Evolutionary conservation across 2,888 invertebrate genomes (phyloP), one percentile per base, ranked within the genome.

Genomic region (Epinotia ramella): DNA sequence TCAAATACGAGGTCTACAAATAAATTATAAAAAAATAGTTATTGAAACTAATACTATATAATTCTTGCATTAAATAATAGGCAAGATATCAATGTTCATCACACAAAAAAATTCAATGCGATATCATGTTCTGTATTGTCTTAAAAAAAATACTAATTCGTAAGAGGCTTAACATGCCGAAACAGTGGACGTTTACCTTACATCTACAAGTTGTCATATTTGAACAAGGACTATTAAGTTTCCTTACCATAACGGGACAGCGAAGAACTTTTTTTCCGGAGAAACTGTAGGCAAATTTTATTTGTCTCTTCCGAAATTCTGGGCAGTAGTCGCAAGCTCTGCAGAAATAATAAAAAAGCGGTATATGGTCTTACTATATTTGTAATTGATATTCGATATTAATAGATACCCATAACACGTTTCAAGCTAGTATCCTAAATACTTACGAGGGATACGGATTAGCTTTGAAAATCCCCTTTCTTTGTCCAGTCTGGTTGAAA

Each of bases 291-390:
- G 89, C 84, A 72, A 93, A 95, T 79, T 90, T 91, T 84, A 94
- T 89, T 78, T 91, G 81, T 44, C 86, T 84, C 79, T 90, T 92
- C 76, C 88, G 89, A 73, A 84, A 89, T 57, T 84, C 83, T 7
- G 94, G 92, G 44, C 83, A 86, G 79, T 95, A 95, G 73, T 92
- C 92, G 76, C 95, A 93, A 1, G 94, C 82, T 65, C 95, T 95
- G 80, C 71, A 84, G 83, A 78, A 64, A 71, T 65, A 49, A 13
- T 49, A 13, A 49, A 13, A 49, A 13, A 16, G 9, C 7, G 40
- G 40, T 9, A 9, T 9, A 40, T 40, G 40, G 40, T 9, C 40
- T 40, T 13, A 16, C 13, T 49, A 16, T 16, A 49, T 16, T 12
- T 49, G 49, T 13, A 49, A 16, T 16, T 13, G 4, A 49, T 49